Evolutionary conservation across 2,113 vertebrate species (phyloP), one percentile per base, ranked within the genome.

Genomic region (Cheirogaleus medius): DNA sequence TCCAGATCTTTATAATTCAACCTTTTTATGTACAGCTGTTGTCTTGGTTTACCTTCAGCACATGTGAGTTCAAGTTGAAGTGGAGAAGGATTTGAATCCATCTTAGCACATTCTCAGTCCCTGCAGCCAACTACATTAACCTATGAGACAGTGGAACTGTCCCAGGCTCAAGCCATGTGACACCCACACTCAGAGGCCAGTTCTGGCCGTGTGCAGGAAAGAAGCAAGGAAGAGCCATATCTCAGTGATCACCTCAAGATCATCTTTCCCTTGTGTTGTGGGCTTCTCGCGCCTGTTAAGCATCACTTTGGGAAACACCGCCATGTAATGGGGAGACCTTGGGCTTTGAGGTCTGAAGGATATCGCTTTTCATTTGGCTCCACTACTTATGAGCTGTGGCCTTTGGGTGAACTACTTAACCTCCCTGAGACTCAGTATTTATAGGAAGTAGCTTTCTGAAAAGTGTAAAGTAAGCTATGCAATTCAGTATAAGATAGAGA

Each of bases 261-360:
- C 52, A 77, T 17, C 21, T 15, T 54, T 44, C 20, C 27, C 42
- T 74, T 1, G 0, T 5, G 1, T 32, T 6, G 0, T 14, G 21
- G 60, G 54, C 60, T 94, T 73, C 32, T 54, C 20, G 13, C 3
- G 5, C 47, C 58, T 73, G 37, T 6, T 52, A 2, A 9, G 10
- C 32, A 5, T 74, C 71, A 25, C 56, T 84, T 25, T 69, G 49
- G 39, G 85, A 15, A 90, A 69, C 34, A 37, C 23, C 5, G 25
- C 18, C 15, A 9, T 12, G 13, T 58, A 39, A 29, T 1, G 34
- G 13, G 0, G 1, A 63, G 34, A 42, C n/a, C 34, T 1, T 60
- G 63, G 76, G 23, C 8, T 15, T 32, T 76, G 32, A 10, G 5
- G 2, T 52, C 56, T 64, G 42, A 74, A 90, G 39, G 63, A 37